Evolutionary conservation across 2,113 vertebrate species (phyloP).

Genomic region (Phaetusa simplex): DNA sequence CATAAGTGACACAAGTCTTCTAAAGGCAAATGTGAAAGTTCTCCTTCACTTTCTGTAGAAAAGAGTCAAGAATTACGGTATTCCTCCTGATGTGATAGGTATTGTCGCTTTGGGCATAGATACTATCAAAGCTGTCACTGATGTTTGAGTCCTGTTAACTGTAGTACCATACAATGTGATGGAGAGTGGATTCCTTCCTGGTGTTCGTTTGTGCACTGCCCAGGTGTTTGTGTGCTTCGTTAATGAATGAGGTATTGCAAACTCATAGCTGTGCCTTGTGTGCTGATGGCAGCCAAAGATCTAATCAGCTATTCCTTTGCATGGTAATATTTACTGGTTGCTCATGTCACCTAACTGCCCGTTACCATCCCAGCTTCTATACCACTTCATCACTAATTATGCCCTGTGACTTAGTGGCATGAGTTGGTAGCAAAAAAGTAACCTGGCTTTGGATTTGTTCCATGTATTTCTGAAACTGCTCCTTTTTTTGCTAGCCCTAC

Average conservation of each 20-base stretch:
- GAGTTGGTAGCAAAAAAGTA: neutral
- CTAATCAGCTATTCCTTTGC: neutral
- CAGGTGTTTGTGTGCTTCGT: neutral
- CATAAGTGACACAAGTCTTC: neutral
- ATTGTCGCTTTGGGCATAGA: neutral
- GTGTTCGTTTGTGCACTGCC: neutral
- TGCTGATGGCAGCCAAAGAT: neutral
- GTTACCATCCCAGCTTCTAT: neutral
- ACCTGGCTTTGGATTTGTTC: neutral
- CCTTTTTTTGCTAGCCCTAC: neutral
- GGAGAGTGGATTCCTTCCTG: neutral
- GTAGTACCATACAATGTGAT: neutral
- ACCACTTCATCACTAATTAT: neutral
- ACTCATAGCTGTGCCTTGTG: fast-evolving
- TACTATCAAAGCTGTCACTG: neutral
- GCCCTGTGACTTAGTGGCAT: neutral
- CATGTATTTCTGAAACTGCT: neutral
- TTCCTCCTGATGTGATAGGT: neutral
- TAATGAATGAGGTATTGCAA: neutral
- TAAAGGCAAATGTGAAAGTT: neutral
- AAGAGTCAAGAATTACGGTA: neutral
- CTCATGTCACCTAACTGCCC: neutral
- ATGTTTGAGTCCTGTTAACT: neutral
- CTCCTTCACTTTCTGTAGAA: neutral
- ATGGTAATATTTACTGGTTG: neutral